Evolutionary conservation across 2,888 invertebrate genomes (phyloP).

Genomic region (Epistrophella euchroma): DNA sequence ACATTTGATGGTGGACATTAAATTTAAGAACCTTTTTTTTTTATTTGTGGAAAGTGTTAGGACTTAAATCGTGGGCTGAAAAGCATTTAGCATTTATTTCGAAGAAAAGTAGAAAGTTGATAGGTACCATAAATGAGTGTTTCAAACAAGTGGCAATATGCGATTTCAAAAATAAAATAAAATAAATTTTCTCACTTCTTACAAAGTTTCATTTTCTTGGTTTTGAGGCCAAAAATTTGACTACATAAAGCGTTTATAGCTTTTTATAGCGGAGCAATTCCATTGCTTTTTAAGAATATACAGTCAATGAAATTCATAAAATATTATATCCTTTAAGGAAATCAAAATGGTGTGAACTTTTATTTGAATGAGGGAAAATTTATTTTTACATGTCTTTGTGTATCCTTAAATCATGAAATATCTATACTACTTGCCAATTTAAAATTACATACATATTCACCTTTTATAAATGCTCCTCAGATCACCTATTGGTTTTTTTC

Average conservation of each 20-base stretch:
- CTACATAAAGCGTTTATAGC: not conserved
- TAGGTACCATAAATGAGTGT: constrained; percentile 5
- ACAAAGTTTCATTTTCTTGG: not conserved
- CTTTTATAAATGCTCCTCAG: no score
- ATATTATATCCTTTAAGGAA: no score
- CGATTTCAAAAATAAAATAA: constrained; percentile 5
- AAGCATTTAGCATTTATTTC: constrained; percentile 14
- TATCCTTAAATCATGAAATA: no score
- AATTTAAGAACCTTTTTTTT: constrained; percentile 30
- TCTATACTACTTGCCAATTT: no score
- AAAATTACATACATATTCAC: no score
- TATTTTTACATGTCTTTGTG: no score
- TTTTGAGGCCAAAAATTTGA: not conserved
- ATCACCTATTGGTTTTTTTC: no score
- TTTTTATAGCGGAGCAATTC: not conserved
- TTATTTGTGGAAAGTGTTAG: constrained; percentile 1
- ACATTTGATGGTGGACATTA: constrained; percentile 27
- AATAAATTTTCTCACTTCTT: constrained; percentile 4
- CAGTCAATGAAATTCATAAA: no score
- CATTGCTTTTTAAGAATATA: no score
- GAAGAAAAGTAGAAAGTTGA: not conserved
- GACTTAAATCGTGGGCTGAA: constrained; percentile 1
- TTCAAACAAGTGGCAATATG: constrained; percentile 16
- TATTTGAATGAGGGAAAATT: no score
- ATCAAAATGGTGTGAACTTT: no score